A percentile compares a stretch with the other conserved stretches of the same genome.
phyloP scores from a whole-genome alignment of 2,797 vertebrate species.

The Epinephelus awoara region DNA sequence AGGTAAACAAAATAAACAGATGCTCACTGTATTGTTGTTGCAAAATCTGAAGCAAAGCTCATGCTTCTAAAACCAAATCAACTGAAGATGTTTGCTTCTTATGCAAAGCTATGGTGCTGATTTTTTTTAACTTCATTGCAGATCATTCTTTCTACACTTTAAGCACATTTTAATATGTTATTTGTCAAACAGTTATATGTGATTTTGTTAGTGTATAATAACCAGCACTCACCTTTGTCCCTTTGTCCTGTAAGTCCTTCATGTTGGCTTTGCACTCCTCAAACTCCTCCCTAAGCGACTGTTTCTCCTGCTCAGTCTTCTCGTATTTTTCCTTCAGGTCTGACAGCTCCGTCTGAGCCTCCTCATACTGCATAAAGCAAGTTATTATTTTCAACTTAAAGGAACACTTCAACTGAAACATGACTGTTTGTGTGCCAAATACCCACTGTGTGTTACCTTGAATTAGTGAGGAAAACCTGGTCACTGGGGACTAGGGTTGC shows the following conservation, averaged over 20 bases:
- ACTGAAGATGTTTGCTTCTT: conserved; percentile 23
- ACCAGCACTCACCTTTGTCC: conserved; percentile 89
- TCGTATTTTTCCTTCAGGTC: conserved; percentile 92
- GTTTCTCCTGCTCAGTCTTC: conserved; percentile 92
- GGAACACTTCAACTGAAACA: no score
- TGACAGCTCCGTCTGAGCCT: conserved; percentile 89
- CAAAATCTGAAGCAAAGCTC: conserved; percentile 54
- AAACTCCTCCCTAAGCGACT: conserved; percentile 90
- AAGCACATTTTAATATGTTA: neutral
- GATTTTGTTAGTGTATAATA: conserved; percentile 1
- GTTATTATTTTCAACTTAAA: neutral
- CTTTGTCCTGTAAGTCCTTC: conserved; percentile 94
- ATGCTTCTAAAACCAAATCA: conserved; percentile 50
- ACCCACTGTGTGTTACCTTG: no score
- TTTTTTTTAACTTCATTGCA: neutral
- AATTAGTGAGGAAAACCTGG: no score
- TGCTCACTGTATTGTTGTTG: neutral
- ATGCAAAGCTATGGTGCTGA: conserved; percentile 12
- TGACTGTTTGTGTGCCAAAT: no score
- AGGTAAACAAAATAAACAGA: conserved; percentile 26
- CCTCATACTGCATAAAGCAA: conserved; percentile 88
- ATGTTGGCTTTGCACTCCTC: conserved; percentile 93
- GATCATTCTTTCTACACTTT: neutral
- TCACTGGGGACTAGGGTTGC: no score
- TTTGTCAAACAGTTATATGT: conserved; percentile 2